Conservation (phyloP, 2,888 invertebrate genomes). For the Lasioglossum villosulum region DNA sequence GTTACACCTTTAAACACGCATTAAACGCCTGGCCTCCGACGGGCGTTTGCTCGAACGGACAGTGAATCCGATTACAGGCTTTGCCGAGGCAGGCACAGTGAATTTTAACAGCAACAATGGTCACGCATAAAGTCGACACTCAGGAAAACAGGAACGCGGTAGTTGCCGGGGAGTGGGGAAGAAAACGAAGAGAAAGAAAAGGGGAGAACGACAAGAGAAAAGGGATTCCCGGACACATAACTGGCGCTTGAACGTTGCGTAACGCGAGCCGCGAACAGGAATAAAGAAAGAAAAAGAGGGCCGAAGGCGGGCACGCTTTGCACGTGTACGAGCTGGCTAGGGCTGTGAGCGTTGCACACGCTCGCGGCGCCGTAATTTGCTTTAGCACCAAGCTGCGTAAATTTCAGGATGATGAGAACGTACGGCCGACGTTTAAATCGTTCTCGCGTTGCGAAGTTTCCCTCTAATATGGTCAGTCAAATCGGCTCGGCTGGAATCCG, state of each 20-base stretch:
- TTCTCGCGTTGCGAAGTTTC: conserved; percentile 63
- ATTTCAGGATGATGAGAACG: conserved; percentile 78
- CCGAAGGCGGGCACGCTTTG: conserved; percentile 45
- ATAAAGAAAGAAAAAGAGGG: conserved; percentile 29
- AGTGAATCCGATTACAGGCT: conserved; percentile 29
- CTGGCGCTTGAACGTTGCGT: conserved; percentile 21
- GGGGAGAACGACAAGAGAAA: not conserved
- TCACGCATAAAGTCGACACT: conserved; percentile 32
- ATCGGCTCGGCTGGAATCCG: conserved; percentile 60
- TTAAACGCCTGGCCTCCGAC: conserved; percentile 7
- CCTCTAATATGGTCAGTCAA: conserved; percentile 68
- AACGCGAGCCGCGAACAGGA: conserved; percentile 8
- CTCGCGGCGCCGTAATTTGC: conserved; percentile 76
- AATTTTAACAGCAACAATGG: conserved; percentile 49
- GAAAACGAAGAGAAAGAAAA: not conserved
- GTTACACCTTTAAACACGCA: conserved; percentile 20
- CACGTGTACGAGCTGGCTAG: conserved; percentile 30
- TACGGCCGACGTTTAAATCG: conserved; percentile 74
- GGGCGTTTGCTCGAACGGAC: not conserved
- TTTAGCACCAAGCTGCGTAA: conserved; percentile 74
- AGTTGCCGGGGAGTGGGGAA: not conserved
- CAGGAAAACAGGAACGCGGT: not conserved
- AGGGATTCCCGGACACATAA: conserved; percentile 10
- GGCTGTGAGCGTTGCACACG: conserved; percentile 56
- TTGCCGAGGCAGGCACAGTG: conserved; percentile 1